Conservation (phyloP, 2,113 vertebrate species). For the Hippocampus barbouri region DNA sequence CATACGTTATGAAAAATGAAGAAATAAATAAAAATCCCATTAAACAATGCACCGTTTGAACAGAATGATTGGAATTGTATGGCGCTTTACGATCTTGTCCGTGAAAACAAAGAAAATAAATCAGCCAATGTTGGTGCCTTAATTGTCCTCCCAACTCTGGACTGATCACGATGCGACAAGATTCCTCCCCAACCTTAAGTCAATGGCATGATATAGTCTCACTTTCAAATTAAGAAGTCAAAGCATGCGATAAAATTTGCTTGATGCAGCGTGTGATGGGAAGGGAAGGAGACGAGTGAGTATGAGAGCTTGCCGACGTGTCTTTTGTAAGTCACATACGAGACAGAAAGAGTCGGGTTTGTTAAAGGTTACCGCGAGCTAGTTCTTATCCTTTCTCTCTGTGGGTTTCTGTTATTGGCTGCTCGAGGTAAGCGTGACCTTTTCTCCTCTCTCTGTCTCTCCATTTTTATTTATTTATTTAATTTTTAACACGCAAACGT, state of each 20-base stretch:
- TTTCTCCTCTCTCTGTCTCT: constrained; percentile 28
- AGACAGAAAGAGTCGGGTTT: constrained; percentile 55
- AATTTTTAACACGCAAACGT: constrained; percentile 1
- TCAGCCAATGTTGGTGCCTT: background rate
- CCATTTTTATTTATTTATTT: background rate
- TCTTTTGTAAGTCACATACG: constrained; percentile 25
- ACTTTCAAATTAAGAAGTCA: constrained; percentile 19
- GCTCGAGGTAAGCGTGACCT: constrained; percentile 62
- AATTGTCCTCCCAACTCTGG: background rate
- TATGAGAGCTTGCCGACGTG: constrained; percentile 30
- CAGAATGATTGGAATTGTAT: no score
- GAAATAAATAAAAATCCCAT: background rate
- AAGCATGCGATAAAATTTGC: constrained; percentile 11
- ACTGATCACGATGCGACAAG: background rate
- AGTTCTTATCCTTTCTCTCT: constrained; percentile 41
- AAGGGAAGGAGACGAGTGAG: constrained; percentile 14
- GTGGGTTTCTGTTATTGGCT: constrained; percentile 59
- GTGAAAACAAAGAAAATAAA: background rate
- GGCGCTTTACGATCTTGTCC: no score
- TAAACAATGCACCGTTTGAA: background rate
- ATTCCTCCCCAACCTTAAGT: background rate
- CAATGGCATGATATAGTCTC: background rate
- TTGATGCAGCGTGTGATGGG: constrained; percentile 6
- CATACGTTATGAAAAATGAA: background rate
- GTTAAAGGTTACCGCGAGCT: constrained; percentile 60